Evolutionary conservation across 2,113 vertebrate species (phyloP).

Genomic region (Nematolebias whitei): DNA sequence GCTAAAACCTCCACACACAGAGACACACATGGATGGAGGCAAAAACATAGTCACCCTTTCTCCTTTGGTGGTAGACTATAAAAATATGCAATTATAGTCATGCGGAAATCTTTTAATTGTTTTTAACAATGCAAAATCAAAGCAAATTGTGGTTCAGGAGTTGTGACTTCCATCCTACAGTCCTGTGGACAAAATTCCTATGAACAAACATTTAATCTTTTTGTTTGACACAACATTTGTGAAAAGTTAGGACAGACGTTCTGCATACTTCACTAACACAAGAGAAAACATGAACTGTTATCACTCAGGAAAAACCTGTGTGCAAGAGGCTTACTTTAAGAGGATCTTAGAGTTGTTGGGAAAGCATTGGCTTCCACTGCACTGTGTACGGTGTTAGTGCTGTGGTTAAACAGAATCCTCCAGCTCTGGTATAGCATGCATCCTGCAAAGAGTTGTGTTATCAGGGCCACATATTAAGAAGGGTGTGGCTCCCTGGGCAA

Average conservation of each 20-base stretch:
- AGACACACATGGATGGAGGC: too few species aligned
- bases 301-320: conserved; percentile 8
- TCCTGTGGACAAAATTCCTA: not conserved
- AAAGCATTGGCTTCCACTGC: not conserved
- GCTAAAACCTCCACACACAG: too few species aligned
- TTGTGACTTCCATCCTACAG: not conserved
- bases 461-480: too few species aligned
- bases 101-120: too few species aligned
- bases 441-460: not conserved
- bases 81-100: too few species aligned
- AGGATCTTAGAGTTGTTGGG: conserved; percentile 24
- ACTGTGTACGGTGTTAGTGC: not conserved
- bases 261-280: not conserved
- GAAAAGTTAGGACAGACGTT: conserved; percentile 2
- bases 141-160: not conserved
- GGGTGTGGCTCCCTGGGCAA: too few species aligned
- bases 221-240: not conserved
- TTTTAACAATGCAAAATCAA: too few species aligned
- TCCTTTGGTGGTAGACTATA: too few species aligned
- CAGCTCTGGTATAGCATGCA: not conserved
- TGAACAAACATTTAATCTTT: not conserved
- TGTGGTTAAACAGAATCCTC: not conserved
- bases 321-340: conserved; percentile 38
- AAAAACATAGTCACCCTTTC: too few species aligned
- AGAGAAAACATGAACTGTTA: conserved; percentile 17